These are phyloP conservation scores for Temnothorax nylanderi DNA, from an alignment of 1,140 invertebrate species.

Conservation along the genomic window DNA sequence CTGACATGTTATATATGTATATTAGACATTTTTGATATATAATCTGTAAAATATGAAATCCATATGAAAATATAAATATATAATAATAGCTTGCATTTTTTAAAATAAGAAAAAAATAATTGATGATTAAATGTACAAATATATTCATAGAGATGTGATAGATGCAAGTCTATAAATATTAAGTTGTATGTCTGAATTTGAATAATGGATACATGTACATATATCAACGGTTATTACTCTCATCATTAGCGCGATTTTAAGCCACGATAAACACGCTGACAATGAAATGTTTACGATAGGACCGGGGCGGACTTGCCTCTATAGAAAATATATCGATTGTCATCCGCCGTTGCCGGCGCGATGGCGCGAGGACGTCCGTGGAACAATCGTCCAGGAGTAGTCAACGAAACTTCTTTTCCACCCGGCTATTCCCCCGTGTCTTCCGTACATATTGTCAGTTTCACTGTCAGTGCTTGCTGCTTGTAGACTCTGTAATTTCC, in stretches of 20 bases:
- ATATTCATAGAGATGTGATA: neutral
- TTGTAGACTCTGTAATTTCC: constrained; percentile 83
- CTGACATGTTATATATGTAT: too few species aligned
- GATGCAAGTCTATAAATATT: neutral
- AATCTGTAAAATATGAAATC: neutral
- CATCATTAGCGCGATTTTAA: neutral
- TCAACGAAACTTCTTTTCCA: constrained; percentile 57
- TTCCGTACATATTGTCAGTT: constrained; percentile 73
- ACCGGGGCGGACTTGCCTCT: neutral
- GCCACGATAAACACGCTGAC: neutral
- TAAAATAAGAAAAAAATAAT: neutral
- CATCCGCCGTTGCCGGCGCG: constrained; percentile 32
- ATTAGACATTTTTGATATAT: neutral
- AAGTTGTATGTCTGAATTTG: neutral
- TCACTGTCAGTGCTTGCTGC: constrained; percentile 57
- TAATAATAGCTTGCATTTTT: neutral
- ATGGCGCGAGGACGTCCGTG: constrained; percentile 52
- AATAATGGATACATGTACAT: neutral
- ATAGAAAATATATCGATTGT: constrained; percentile 37
- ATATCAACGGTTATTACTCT: neutral
- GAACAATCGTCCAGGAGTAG: constrained; percentile 53
- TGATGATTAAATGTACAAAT: neutral
- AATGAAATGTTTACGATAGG: neutral
- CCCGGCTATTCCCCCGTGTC: constrained; percentile 47
- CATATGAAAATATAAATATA: neutral